These are phyloP conservation scores for Cricetomys ansorgei DNA, from an alignment of 2,113 vertebrate species.

Conservation along the genomic window DNA sequence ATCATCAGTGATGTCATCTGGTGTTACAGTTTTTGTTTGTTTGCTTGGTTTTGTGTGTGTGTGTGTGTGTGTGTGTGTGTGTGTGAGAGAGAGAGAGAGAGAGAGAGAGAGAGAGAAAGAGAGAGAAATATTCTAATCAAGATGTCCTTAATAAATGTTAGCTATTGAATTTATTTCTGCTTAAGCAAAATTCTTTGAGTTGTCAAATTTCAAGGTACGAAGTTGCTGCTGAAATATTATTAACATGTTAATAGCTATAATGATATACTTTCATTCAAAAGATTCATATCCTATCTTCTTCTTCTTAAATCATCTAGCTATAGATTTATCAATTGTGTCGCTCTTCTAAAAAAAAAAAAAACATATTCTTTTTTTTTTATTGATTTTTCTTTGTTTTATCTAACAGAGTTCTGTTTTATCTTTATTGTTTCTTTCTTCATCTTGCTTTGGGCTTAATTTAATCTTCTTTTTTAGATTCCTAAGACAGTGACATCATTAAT, in stretches of 20 bases:
- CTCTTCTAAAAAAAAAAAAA: background rate
- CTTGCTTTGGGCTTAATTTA: conserved; percentile 8
- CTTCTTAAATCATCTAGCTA: background rate
- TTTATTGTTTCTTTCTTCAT: conserved; percentile 41
- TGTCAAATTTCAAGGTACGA: background rate
- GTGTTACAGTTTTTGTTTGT: background rate
- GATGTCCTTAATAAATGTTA: background rate
- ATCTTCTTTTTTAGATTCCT: conserved; percentile 1
- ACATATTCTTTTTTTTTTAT: background rate
- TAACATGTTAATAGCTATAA: background rate
- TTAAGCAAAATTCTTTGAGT: background rate
- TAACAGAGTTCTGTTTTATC: background rate
- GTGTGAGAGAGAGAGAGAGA: too few species aligned
- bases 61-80: too few species aligned
- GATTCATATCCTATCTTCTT: background rate
- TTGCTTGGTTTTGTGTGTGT: too few species aligned
- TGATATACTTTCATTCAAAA: background rate
- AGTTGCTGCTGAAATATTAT: background rate
- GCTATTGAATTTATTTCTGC: conserved; percentile 12
- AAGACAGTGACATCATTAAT: background rate
- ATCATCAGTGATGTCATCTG: background rate
- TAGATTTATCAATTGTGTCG: background rate
- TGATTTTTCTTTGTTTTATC: background rate
- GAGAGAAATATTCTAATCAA: background rate
- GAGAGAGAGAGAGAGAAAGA: too few species aligned